Percentiles rank a stretch among this genome's conserved stretches.
These are phyloP conservation scores for Rhagoletis pomonella DNA, from an alignment of 1,140 invertebrate genomes.

Conservation along the genomic window DNA sequence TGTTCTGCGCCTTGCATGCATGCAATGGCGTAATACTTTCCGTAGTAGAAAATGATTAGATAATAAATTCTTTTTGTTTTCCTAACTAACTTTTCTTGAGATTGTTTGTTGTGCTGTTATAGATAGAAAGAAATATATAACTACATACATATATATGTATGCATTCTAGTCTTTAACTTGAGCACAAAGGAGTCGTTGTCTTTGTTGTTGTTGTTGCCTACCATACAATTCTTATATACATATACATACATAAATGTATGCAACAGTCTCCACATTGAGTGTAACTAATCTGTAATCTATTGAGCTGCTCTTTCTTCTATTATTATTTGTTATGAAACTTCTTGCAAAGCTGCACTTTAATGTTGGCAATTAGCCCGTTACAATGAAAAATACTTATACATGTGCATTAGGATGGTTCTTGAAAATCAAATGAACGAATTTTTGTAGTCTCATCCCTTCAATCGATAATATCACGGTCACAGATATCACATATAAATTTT, in stretches of 20 bases:
- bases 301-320: not conserved
- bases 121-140: too few relatives aligned
- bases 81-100: not conserved
- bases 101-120: not conserved
- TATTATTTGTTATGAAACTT: not conserved
- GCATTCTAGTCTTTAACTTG: not conserved
- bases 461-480: too few relatives aligned
- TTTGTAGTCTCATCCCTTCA: too few relatives aligned
- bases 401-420: too few relatives aligned
- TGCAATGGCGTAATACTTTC: not conserved
- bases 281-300: slow-evolving; percentile 38
- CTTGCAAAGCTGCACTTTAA: not conserved
- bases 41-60: slow-evolving; percentile 4
- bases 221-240: too few relatives aligned
- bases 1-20: not conserved
- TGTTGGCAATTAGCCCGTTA: slow-evolving; percentile 5
- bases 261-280: not conserved
- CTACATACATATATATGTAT: not conserved
- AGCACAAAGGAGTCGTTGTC: not conserved
- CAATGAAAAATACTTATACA: too few relatives aligned
- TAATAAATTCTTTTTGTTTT: not conserved
- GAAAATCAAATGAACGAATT: too few relatives aligned
- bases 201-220: not conserved
- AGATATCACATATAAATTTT: too few relatives aligned
- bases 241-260: not conserved